Conservation (phyloP, 2,888 invertebrate genomes). For the Lottia gigantea region DNA sequence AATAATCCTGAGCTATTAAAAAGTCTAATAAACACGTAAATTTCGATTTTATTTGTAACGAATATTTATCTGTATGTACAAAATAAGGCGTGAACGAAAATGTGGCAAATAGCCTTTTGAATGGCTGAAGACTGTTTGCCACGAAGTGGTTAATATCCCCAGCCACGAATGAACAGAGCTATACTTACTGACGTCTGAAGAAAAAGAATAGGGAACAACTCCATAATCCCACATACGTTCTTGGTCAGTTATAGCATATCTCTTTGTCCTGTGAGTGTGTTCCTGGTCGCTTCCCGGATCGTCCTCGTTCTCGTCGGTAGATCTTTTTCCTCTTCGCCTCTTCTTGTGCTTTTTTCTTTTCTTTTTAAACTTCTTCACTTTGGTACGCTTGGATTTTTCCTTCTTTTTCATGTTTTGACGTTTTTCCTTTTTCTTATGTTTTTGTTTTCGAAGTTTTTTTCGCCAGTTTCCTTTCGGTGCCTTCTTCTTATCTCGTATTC, state of each 20-base stretch:
- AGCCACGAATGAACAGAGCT: not conserved
- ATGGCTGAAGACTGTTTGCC: too few species aligned
- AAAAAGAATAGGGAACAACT: not conserved
- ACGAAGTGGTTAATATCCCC: too few species aligned
- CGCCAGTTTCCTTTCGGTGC: conserved; percentile 1
- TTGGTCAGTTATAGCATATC: not conserved
- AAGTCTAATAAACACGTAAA: too few species aligned
- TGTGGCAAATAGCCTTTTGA: too few species aligned
- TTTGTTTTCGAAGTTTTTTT: not conserved
- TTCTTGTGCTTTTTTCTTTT: not conserved
- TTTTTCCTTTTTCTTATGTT: not conserved
- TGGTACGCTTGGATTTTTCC: not conserved
- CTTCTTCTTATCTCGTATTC: not conserved
- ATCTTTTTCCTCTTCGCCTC: too few species aligned
- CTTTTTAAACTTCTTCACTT: not conserved
- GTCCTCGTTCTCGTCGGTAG: too few species aligned
- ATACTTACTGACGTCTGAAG: not conserved
- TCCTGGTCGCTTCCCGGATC: too few species aligned
- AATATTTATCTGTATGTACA: too few species aligned
- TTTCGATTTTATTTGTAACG: too few species aligned
- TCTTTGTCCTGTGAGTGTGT: not conserved
- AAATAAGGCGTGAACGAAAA: too few species aligned
- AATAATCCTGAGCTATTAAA: too few species aligned
- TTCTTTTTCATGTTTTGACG: not conserved
- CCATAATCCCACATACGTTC: conserved; percentile 5